A percentile compares a stretch with the other conserved stretches of the same genome.
Conservation (phyloP, 23 tunicate genomes). For the Ascidia mentula region DNA sequence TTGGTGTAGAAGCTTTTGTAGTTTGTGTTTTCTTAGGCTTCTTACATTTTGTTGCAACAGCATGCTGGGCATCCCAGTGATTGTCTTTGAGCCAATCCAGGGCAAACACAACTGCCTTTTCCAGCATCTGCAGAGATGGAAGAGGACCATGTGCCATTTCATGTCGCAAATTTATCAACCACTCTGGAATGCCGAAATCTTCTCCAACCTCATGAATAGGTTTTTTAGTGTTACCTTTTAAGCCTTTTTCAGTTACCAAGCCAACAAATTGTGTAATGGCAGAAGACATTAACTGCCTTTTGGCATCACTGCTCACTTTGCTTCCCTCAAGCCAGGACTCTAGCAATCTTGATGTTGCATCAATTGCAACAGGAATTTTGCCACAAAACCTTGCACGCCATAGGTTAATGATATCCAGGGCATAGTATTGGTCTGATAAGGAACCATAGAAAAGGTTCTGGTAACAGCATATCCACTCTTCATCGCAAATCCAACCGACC, state of each 20-base stretch:
- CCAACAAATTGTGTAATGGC: conserved; percentile 67
- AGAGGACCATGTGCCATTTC: conserved; percentile 36
- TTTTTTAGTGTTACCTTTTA: conserved; percentile 13
- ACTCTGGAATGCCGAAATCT: conserved; percentile 73
- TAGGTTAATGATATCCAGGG: conserved; percentile 34
- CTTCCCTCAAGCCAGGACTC: conserved; percentile 13
- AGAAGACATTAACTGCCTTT: conserved; percentile 32
- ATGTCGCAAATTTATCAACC: conserved; percentile 58
- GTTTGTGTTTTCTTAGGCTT: background rate
- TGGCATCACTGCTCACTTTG: conserved; percentile 1
- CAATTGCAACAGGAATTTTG: conserved; percentile 69
- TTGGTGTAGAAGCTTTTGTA: background rate
- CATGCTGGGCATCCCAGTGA: conserved; percentile 18
- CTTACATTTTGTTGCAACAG: background rate
- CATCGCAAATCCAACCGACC: conserved; percentile 54
- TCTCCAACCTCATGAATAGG: conserved; percentile 50
- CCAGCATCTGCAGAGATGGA: conserved; percentile 29
- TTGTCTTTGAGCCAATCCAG: conserved; percentile 44
- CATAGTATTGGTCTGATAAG: conserved; percentile 19
- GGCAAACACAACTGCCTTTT: conserved; percentile 48
- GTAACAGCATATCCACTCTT: conserved; percentile 60
- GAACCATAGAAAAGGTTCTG: conserved; percentile 38
- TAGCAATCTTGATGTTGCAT: conserved; percentile 50
- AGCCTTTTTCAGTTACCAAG: conserved; percentile 41
- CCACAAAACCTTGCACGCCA: conserved; percentile 52